Base-by-base conservation (phyloP, 2,888 invertebrate species). In the Panopea generosa region DNA sequence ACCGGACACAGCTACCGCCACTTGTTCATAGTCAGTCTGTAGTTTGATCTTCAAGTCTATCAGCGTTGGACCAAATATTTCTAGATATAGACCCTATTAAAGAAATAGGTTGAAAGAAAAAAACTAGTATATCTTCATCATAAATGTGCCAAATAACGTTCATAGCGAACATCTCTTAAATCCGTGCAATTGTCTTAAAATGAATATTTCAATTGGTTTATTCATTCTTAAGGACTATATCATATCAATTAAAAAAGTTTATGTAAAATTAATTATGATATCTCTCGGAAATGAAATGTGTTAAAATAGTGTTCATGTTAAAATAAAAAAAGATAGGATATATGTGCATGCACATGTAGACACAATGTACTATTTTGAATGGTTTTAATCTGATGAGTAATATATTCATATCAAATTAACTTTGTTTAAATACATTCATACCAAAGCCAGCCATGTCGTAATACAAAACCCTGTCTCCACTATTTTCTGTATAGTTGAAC, bases 41-140 rank as follows among this genome's bases (percentile, higher is more conserved):
- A 82, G 53, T 9, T 80, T 73, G 9, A 84, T 63, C 69, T 73
- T 84, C 9, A 87, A 69, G 62, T 87, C 87, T 9, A 74, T 84
- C 24, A 83, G 69, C 0, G 87, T 85, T 20, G 87, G 87, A n/a
- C 87, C 86, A 11, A 75, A 75, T 11, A 87, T 79, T 66, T 87
- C 87, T 22, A 82, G 55, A 56, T 75, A 81, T 22, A 87, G 52
- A 16, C 87, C 87, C 80, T 80, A 33, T 33, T 11, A 33, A 33
- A 33, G 33, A 33, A 4, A 33, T 33, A 33, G 4, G 33, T n/a
- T 14, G 57, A 33, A n/a, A 20, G 4, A 38, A 11, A 56, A 16
- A 14, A 56, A 56, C 2, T 18, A 11, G 57, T 4, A 56, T 20
- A n/a, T 9, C 18, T 6, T 38, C 33, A 16, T 38, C 6, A 4